Base-by-base conservation (phyloP, 2,113 vertebrate genomes). In the Chionis minor region DNA sequence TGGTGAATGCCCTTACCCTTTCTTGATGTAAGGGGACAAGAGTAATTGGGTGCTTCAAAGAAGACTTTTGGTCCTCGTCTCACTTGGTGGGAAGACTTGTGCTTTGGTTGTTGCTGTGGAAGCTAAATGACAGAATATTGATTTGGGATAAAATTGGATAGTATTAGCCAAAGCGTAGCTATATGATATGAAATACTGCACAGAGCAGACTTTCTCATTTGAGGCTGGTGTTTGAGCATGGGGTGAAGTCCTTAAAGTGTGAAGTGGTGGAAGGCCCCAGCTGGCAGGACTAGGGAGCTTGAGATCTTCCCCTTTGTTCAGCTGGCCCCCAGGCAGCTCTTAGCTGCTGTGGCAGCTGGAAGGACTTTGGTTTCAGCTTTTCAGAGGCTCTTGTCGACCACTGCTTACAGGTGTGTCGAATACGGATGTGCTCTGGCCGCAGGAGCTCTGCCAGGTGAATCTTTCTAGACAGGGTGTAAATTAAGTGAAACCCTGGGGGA, bases 161-260 rank as follows among this genome's bases (percentile, higher is more conserved):
- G 14, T 8, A 3, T 12, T 54, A 33, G 73, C 38, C 1, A 0
- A 2, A 67, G 33, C 26, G 23, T 55, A 0, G 2, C 33, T 62
- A 1, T 62, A 17, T 24, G 16, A 0, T 26, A 24, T n/a, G 77
- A 38, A 81, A 38, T 38, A 24, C 0, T 23, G 32, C 44, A 21
- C 7, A 11, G 73, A 38, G 8, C 55, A 52, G 40, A 13, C 33
- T 73, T 90, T 58, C 12, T 22, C 40, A 79, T 72, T 72, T 38
- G 38, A 38, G 38, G 38, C 38, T 45, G 21, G 32, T 10, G 2
- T 52, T 66, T 63, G 23, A 52, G 20, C 44, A 9, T 1, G 2
- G 71, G 56, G 40, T 38, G 74, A 40, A 38, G 51, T 26, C 38
- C 47, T 47, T 22, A 32, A 86, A 86, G 58, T 26, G 32, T 2